These are phyloP conservation scores for Trichomalopsis sarcophagae DNA, from an alignment of 1,140 invertebrate genomes.

Conservation along the genomic window DNA sequence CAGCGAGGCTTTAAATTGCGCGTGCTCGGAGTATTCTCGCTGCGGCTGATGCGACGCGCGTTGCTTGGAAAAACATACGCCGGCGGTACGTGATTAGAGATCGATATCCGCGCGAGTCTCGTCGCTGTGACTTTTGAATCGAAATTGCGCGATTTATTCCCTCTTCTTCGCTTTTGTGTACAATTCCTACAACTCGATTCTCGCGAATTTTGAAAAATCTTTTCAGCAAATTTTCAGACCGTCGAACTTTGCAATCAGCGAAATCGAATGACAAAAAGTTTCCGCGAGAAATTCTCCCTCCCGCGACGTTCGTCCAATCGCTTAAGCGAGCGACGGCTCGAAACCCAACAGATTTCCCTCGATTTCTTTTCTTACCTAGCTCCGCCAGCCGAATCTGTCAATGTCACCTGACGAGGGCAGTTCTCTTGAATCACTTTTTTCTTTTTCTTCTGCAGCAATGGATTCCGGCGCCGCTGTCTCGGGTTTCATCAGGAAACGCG, in stretches of 20 bases:
- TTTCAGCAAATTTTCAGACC: too few species aligned
- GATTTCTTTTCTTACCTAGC: neutral
- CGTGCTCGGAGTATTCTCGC: neutral
- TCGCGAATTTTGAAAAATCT: too few species aligned
- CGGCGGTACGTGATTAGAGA: neutral
- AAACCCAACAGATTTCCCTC: slow-evolving; percentile 7
- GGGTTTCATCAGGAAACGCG: slow-evolving; percentile 10
- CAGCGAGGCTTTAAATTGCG: neutral
- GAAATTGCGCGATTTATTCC: neutral
- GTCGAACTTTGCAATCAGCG: too few species aligned
- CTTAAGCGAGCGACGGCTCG: neutral
- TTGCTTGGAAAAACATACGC: neutral
- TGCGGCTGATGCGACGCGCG: neutral
- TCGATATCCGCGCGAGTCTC: neutral
- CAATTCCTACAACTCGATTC: too few species aligned
- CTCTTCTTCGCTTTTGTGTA: too few species aligned
- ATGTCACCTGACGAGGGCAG: slow-evolving; percentile 18
- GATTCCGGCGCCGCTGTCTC: slow-evolving; percentile 1
- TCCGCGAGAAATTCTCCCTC: neutral
- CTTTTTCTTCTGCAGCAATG: slow-evolving; percentile 13
- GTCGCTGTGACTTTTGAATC: neutral
- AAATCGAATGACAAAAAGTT: neutral
- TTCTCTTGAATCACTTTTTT: slow-evolving; percentile 17
- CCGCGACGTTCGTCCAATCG: neutral
- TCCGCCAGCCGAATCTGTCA: slow-evolving; percentile 3